Evolutionary conservation across 2,888 invertebrate species (phyloP).

Genomic region (Adineta ricciae): DNA sequence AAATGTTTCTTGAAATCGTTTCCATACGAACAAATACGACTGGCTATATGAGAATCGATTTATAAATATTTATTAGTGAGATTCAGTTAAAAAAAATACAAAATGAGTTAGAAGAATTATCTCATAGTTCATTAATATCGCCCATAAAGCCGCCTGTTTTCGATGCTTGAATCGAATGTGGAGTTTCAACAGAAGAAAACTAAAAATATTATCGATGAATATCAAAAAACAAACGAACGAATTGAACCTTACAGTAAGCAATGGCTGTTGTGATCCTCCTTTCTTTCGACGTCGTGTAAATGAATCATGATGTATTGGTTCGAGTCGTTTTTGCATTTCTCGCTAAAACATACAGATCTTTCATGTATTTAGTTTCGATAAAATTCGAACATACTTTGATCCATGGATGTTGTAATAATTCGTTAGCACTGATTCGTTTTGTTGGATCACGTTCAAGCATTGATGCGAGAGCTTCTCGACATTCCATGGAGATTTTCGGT

Average conservation of each 20-base stretch:
- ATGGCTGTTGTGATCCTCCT: neutral
- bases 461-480: neutral
- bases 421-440: neutral
- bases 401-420: conserved; percentile 22
- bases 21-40: too few relatives aligned
- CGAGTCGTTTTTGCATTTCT: neutral
- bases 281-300: neutral
- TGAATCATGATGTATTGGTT: neutral
- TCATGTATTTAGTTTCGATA: too few relatives aligned
- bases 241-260: neutral
- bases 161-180: neutral
- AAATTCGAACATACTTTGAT: neutral
- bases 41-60: too few relatives aligned
- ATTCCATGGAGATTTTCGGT: neutral
- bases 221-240: too few relatives aligned
- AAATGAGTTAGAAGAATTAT: neutral
- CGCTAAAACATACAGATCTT: neutral
- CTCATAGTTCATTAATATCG: neutral
- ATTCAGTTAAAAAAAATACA: neutral
- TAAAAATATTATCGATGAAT: neutral
- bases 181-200: neutral
- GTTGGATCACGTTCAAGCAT: neutral
- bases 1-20: too few relatives aligned
- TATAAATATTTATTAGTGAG: neutral
- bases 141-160: neutral